phyloP scores from a whole-genome alignment of 2,797 vertebrate species.

The Dendrocincla fuliginosa region DNA sequence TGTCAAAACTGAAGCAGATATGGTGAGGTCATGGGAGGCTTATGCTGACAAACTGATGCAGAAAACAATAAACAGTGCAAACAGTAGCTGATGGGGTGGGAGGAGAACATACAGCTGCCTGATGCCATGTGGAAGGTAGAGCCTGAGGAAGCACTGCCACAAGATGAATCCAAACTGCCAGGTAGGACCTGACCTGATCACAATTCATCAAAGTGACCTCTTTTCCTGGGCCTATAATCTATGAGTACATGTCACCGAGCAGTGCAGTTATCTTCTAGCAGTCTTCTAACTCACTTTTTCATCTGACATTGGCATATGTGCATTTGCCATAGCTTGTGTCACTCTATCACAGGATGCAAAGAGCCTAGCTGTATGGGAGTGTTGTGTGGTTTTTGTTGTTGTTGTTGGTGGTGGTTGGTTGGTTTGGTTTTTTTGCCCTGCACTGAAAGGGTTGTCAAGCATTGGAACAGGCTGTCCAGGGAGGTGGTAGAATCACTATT shows the following conservation, averaged over 20 bases:
- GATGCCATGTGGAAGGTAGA: neutral
- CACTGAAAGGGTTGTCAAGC: neutral
- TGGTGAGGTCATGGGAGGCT: neutral
- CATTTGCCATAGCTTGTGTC: neutral
- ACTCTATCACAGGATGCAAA: neutral
- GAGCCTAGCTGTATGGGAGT: neutral
- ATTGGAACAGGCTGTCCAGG: neutral
- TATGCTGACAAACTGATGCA: neutral
- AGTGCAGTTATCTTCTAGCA: neutral
- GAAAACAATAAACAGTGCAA: neutral
- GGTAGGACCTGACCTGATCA: neutral
- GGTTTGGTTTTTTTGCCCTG: neutral
- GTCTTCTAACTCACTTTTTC: neutral
- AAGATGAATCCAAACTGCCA: neutral
- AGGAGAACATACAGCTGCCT: neutral
- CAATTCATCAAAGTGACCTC: neutral
- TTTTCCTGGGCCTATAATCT: neutral
- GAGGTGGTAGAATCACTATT: neutral
- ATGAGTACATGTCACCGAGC: neutral
- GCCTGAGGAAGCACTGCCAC: neutral
- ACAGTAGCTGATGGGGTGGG: rapidly evolving
- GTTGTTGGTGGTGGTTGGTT: too few relatives aligned
- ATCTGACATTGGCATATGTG: neutral
- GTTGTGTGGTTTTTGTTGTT: too few relatives aligned
- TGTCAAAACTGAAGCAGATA: neutral